Evolutionary conservation across 2,113 vertebrate species (phyloP), one percentile per base, ranked within the genome.

Genomic region (Tachysurus vachellii): DNA sequence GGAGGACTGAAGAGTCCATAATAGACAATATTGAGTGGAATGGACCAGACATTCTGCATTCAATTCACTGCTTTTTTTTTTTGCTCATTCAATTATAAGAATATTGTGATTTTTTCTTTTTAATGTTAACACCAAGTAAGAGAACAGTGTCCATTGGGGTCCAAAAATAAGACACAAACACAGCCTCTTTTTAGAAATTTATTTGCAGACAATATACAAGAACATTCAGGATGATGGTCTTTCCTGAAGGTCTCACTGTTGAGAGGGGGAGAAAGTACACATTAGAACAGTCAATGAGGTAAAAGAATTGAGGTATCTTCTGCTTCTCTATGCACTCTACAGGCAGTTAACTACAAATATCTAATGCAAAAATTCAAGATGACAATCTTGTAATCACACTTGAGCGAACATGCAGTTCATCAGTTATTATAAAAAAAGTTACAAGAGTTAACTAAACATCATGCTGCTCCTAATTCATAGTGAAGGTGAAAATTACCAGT

Each of bases 201-300:
- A 95, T 95, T 96, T 91, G 92, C 91, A 91, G 92, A 93, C 93
- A 94, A 93, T 94, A 93, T 93, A 95, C 93, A 96, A 95, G 93
- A 95, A 94, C 95, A 95, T 95, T 94, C 94, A 95, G 91, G 91
- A 91, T 79, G 91, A 71, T 88, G 90, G 91, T 89, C 92, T 85
- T 89, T 90, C 88, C 90, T 88, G 94, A 90, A 87, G 59, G 88
- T 88, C 92, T 96, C 93, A 96, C 95, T 95, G 92, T 88, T 86
- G 81, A 56, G 70, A 91, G 31, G 92, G 0, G 90, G 21, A 79
- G 75, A 88, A 14, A 83, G 8, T 70, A 82, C 4, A 21, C 4
- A 3, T 80, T 59, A 59, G 28, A 80, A 80, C 36, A 42, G 14
- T 71, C 17, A 36, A 21, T 44, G 21, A 44, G 70, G 17, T 1